Conservation (phyloP, 1,140 invertebrate genomes). For the Vollenhovia emeryi region DNA sequence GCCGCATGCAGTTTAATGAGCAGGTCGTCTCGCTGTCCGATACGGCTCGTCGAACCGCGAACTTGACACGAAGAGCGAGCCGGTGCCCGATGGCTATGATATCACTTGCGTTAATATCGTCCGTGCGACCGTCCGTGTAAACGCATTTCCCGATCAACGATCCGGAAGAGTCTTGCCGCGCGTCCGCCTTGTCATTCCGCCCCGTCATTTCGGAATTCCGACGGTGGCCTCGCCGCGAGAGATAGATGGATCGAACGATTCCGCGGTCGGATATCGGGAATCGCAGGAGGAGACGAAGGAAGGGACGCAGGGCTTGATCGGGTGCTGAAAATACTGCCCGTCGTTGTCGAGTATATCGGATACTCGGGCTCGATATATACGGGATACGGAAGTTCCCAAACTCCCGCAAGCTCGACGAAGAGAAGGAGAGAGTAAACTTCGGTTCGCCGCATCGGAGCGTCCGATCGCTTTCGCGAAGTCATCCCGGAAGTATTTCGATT, state of each 20-base stretch:
- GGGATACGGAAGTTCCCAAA: slow-evolving; percentile 22
- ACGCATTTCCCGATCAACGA: slow-evolving; percentile 55
- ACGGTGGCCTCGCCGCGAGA: slow-evolving; percentile 38
- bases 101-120: slow-evolving; percentile 46
- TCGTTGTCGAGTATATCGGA: slow-evolving; percentile 21
- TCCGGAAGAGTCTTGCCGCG: slow-evolving; percentile 44
- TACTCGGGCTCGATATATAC: slow-evolving; percentile 28
- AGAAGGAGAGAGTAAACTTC: slow-evolving; percentile 26
- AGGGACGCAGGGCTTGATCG: slow-evolving; percentile 39
- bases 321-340: slow-evolving; percentile 45
- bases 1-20: slow-evolving; percentile 45
- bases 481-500: slow-evolving; percentile 59
- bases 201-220: slow-evolving; percentile 18
- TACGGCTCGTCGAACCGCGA: slow-evolving; percentile 52
- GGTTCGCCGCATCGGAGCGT: slow-evolving; percentile 27
- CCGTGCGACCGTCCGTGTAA: slow-evolving; percentile 37
- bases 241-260: slow-evolving; percentile 23
- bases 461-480: slow-evolving; percentile 40
- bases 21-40: slow-evolving; percentile 39
- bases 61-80: slow-evolving; percentile 36
- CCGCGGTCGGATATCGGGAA: slow-evolving; percentile 5
- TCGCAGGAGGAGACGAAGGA: not conserved
- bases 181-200: slow-evolving; percentile 14
- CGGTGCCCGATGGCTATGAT: slow-evolving; percentile 20
- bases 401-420: slow-evolving; percentile 1